These are phyloP conservation scores for Phalloptychus januarius DNA, from an alignment of 2,797 vertebrate species.

Conservation along the genomic window DNA sequence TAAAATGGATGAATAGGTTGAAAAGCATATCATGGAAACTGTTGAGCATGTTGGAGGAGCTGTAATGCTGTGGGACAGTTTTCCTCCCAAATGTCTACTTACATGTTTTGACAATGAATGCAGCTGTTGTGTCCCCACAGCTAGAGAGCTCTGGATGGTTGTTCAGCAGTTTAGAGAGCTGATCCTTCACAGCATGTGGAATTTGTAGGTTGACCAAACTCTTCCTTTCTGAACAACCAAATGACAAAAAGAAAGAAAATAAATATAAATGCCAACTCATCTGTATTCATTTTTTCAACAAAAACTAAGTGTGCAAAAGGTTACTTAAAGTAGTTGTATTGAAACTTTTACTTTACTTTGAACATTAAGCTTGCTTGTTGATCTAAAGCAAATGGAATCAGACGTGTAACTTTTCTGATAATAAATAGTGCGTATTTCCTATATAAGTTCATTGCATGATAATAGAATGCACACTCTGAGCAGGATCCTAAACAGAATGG, in stretches of 20 bases:
- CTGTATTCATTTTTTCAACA: neutral
- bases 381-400: neutral
- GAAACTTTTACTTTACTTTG: neutral
- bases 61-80: neutral
- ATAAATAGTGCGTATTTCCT: too few species aligned
- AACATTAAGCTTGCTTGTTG: neutral
- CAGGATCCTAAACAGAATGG: too few species aligned
- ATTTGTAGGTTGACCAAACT: slow-evolving; percentile 78
- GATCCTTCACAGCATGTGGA: slow-evolving; percentile 76
- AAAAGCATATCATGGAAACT: neutral
- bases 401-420: neutral
- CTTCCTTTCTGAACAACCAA: slow-evolving; percentile 75
- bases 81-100: slow-evolving; percentile 57
- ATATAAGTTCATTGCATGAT: too few species aligned
- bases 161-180: slow-evolving; percentile 80
- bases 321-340: neutral
- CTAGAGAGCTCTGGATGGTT: slow-evolving; percentile 80
- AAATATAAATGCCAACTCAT: neutral
- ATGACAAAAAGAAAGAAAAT: neutral
- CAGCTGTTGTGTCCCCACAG: slow-evolving; percentile 86
- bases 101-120: slow-evolving; percentile 90
- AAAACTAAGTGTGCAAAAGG: neutral
- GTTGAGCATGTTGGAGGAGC: neutral
- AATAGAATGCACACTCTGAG: too few species aligned
- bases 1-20: neutral